Conservation (phyloP, 2,113 vertebrate genomes). For the Anoura caudifer region DNA sequence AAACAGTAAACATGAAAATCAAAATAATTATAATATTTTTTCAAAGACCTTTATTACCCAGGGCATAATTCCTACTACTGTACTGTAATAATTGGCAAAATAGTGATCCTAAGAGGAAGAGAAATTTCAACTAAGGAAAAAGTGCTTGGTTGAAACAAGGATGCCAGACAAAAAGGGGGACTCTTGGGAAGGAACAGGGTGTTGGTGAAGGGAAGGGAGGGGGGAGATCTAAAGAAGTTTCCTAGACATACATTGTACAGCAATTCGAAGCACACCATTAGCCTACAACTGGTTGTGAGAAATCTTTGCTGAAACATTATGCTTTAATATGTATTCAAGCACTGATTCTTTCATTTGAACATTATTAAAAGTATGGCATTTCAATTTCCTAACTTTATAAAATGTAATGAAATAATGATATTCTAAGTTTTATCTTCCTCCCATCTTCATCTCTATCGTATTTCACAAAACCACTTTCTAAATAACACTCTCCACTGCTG, state of each 20-base stretch:
- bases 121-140: not conserved
- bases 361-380: conserved; percentile 19
- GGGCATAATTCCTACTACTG: not conserved
- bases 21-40: not conserved
- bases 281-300: not conserved
- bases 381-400: conserved; percentile 17
- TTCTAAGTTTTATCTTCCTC: not conserved
- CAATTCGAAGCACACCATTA: not conserved
- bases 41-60: not conserved
- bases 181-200: not conserved
- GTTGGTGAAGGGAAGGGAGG: fast-evolving
- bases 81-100: not conserved
- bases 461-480: conserved; percentile 31
- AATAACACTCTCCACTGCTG: not conserved
- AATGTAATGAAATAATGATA: not conserved
- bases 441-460: not conserved
- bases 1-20: not conserved
- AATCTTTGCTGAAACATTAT: not conserved
- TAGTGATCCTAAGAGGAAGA: not conserved
- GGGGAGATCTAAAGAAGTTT: not conserved
- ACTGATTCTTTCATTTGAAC: not conserved
- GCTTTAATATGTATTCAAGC: not conserved
- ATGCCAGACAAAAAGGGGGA: not conserved
- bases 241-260: not conserved
- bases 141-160: not conserved